A percentile compares a stretch with the other conserved stretches of the same genome.
Evolutionary conservation across 2,113 vertebrate genomes (phyloP).

Genomic region (Arvicanthis niloticus): DNA sequence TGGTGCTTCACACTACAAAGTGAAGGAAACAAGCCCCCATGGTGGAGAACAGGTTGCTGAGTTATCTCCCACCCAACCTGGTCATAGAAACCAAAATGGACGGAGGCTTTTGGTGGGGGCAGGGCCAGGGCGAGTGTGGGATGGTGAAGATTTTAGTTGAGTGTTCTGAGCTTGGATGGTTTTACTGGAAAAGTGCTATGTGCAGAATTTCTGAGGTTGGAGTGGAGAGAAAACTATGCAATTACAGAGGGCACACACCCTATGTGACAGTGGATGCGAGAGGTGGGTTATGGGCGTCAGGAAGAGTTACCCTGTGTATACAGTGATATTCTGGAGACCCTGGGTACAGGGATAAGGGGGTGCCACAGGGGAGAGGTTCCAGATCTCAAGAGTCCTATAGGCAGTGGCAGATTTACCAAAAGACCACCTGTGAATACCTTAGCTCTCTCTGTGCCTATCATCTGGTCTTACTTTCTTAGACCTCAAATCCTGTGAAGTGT

Average conservation of each 20-base stretch:
- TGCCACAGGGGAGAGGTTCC: neutral
- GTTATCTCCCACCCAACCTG: neutral
- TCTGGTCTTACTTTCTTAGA: neutral
- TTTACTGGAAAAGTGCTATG: rapidly evolving
- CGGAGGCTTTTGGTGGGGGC: neutral
- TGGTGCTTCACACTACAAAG: neutral
- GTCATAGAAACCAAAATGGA: neutral
- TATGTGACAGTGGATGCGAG: rapidly evolving
- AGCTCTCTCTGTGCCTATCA: rapidly evolving
- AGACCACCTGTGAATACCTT: rapidly evolving
- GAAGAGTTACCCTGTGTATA: rapidly evolving
- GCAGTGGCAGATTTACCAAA: rapidly evolving
- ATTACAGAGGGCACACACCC: rapidly evolving
- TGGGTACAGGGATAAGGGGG: neutral
- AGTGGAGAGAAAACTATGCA: rapidly evolving
- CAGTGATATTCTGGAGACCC: neutral
- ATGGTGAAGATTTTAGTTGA: rapidly evolving
- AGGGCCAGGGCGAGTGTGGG: neutral
- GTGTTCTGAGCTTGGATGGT: too few species aligned
- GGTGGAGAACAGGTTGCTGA: neutral
- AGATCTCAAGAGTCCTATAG: neutral
- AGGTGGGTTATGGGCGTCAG: rapidly evolving
- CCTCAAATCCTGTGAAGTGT: rapidly evolving
- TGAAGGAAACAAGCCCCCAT: too few species aligned
- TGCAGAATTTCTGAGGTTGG: neutral